These are phyloP conservation scores for Rhombomys opimus DNA, from an alignment of 2,113 vertebrate genomes.

Conservation along the genomic window DNA sequence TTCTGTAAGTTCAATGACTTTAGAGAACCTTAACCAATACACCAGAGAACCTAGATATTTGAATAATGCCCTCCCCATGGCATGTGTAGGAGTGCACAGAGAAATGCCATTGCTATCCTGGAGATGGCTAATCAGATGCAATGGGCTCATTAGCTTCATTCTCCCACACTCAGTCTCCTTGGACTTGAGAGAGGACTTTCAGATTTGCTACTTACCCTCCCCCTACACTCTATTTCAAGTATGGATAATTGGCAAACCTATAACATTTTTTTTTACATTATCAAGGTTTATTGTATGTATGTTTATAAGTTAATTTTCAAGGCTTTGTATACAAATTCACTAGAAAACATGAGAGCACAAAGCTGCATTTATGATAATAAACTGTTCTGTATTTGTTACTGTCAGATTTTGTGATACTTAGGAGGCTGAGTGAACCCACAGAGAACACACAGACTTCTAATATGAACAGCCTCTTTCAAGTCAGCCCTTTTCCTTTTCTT, in stretches of 20 bases:
- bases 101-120: background rate
- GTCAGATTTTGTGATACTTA: background rate
- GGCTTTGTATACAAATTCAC: background rate
- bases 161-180: background rate
- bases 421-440: background rate
- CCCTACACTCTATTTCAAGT: background rate
- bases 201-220: background rate
- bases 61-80: background rate
- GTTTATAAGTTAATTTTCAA: conserved; percentile 16
- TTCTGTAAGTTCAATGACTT: background rate
- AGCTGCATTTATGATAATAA: conserved; percentile 6
- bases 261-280: background rate
- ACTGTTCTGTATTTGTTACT: background rate
- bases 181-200: background rate
- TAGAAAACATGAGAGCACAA: conserved; percentile 25
- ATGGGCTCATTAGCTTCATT: background rate
- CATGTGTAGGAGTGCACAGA: background rate
- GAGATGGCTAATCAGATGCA: background rate
- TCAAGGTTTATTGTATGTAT: background rate
- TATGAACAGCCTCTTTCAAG: background rate
- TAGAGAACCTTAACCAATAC: background rate
- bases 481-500: background rate
- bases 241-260: conserved; percentile 18
- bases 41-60: background rate
- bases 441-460: conserved; percentile 5